Conservation (phyloP, 2,888 invertebrate genomes). For the Himalopsyche japonica region DNA sequence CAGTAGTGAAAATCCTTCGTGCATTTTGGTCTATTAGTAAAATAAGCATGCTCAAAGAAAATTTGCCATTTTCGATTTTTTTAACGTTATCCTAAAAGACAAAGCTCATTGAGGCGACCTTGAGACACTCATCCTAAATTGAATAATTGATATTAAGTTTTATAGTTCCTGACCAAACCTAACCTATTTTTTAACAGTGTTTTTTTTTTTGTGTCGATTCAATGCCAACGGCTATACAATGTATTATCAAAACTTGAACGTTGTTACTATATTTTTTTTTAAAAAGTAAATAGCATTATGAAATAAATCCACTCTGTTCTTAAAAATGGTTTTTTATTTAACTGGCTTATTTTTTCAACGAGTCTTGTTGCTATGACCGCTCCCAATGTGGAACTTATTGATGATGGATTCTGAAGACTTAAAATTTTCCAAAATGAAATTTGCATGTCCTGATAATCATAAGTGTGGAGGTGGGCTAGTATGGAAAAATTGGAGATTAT, state of each 20-base stretch:
- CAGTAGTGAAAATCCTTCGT: neutral
- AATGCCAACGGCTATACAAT: conserved; percentile 23
- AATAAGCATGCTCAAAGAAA: neutral
- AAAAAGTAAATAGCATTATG: conserved; percentile 24
- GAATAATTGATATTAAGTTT: conserved; percentile 18
- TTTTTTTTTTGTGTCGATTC: conserved; percentile 6
- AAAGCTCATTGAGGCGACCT: neutral
- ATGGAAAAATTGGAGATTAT: too few relatives aligned
- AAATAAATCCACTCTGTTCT: conserved; percentile 33
- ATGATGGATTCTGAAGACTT: too few relatives aligned
- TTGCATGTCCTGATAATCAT: too few relatives aligned
- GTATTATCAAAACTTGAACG: conserved; percentile 17
- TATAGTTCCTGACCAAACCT: conserved; percentile 25
- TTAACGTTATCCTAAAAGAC: neutral
- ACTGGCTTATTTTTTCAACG: neutral
- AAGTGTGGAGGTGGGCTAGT: too few relatives aligned
- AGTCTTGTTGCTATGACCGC: too few relatives aligned
- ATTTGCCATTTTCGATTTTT: neutral
- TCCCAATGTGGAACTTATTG: too few relatives aligned
- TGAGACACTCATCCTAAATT: conserved; percentile 15
- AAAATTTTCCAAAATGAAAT: too few relatives aligned
- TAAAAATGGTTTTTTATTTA: conserved; percentile 9
- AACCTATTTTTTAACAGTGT: neutral
- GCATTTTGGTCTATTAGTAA: neutral
- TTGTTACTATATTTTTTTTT: conserved; percentile 24